Conservation (phyloP, 2,888 invertebrate species). For the Melolontha melolontha region DNA sequence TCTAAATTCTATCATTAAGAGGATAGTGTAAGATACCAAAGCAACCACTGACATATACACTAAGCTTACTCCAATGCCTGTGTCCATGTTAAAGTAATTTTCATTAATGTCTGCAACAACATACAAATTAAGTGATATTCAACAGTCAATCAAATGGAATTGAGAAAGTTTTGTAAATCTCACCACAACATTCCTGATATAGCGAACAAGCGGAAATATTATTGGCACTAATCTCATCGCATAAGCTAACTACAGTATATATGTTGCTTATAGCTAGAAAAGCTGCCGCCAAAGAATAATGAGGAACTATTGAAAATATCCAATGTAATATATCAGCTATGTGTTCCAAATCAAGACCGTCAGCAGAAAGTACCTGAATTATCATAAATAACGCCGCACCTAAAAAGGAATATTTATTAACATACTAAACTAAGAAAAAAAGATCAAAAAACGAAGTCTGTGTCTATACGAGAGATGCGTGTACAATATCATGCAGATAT, state of each 20-base stretch:
- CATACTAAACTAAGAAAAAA: too few species aligned
- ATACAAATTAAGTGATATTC: too few species aligned
- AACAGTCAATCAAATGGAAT: too few species aligned
- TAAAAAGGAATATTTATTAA: constrained; percentile 57
- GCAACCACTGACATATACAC: too few species aligned
- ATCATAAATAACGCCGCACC: constrained; percentile 80
- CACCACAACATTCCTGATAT: constrained; percentile 8
- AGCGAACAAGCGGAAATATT: neutral
- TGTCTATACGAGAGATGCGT: too few species aligned
- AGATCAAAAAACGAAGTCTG: too few species aligned
- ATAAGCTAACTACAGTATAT: constrained; percentile 44
- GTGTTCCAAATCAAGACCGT: constrained; percentile 70
- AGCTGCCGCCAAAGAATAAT: constrained; percentile 71
- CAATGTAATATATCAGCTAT: constrained; percentile 73
- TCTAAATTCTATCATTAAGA: too few species aligned
- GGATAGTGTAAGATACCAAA: too few species aligned
- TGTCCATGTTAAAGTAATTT: too few species aligned
- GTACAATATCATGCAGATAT: too few species aligned
- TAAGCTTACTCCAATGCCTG: too few species aligned
- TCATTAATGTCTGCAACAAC: too few species aligned
- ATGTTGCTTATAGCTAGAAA: constrained; percentile 60
- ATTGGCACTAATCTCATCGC: constrained; percentile 14
- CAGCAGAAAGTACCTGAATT: constrained; percentile 74
- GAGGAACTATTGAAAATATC: constrained; percentile 79
- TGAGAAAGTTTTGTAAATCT: neutral